phyloP scores from a whole-genome alignment of 2,888 invertebrate genomes.

The Leptopterna dolabrata region DNA sequence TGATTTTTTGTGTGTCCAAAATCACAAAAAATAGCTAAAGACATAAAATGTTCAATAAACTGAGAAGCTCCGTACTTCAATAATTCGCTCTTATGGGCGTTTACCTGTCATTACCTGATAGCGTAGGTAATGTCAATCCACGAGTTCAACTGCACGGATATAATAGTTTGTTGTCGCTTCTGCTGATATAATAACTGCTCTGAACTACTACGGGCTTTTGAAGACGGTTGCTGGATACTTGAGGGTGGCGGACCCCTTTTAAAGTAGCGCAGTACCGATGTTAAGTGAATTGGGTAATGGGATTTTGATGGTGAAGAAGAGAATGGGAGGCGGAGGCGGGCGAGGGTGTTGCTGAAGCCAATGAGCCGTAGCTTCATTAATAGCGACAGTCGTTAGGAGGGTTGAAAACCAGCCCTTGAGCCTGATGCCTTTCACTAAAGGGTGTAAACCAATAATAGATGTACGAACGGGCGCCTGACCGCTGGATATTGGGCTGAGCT shows the following conservation, averaged over 20 bases:
- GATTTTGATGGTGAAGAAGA: constrained; percentile 37
- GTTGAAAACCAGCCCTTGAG: neutral
- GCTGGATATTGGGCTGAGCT: neutral
- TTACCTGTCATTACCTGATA: too few relatives aligned
- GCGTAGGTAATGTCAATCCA: too few relatives aligned
- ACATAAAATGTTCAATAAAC: too few relatives aligned
- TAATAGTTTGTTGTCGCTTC: too few relatives aligned
- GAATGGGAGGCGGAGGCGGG: neutral
- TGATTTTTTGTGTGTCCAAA: too few relatives aligned
- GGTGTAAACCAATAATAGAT: constrained; percentile 21
- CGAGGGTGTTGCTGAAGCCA: neutral
- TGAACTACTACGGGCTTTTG: neutral
- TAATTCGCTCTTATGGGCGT: too few relatives aligned
- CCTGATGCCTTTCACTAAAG: constrained; percentile 6
- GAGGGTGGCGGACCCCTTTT: neutral
- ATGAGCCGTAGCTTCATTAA: constrained; percentile 40
- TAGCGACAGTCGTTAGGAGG: constrained; percentile 31
- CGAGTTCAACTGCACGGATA: too few relatives aligned
- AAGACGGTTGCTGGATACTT: neutral
- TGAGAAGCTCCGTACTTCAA: too few relatives aligned
- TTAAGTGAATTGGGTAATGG: constrained; percentile 36
- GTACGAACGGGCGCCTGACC: neutral
- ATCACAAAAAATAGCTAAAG: too few relatives aligned
- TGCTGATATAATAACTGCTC: neutral
- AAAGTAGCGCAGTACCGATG: neutral